Evolutionary conservation across 2,797 vertebrate species (phyloP).

Genomic region (Poeciliopsis infans): DNA sequence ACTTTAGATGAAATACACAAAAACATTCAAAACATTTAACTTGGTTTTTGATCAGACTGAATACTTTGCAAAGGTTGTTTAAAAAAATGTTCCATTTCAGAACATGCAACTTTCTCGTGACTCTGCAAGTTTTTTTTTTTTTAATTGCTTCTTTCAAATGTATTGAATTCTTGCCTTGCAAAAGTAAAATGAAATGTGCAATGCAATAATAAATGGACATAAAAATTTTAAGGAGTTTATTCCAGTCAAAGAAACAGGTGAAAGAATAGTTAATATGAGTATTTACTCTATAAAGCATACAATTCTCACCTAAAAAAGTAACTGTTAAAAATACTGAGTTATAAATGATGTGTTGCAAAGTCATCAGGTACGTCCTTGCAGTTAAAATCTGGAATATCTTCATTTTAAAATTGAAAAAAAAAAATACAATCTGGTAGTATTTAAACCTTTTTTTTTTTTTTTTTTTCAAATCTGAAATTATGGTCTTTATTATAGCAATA

Average conservation of each 20-base stretch:
- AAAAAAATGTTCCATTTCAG: conserved; percentile 4
- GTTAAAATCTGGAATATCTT: neutral
- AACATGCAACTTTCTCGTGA: neutral
- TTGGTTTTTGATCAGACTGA: conserved; percentile 1
- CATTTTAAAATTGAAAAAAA: neutral
- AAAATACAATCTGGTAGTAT: neutral
- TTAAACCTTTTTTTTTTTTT: neutral
- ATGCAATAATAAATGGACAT: neutral
- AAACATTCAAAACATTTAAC: neutral
- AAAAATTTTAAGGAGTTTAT: conserved; percentile 1
- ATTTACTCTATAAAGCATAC: neutral
- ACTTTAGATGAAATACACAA: conserved; percentile 6
- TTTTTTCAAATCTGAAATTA: neutral
- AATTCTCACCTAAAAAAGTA: neutral
- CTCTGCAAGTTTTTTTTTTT: neutral
- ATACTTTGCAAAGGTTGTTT: neutral
- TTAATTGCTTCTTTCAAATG: conserved; percentile 11
- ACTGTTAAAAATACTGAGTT: neutral
- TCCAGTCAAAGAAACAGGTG: conserved; percentile 10
- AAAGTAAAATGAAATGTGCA: neutral
- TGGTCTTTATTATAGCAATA: neutral
- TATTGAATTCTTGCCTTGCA: conserved; percentile 6
- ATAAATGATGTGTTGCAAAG: neutral
- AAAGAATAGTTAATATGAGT: conserved; percentile 4
- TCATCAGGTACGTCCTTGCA: neutral